Percentiles rank a stretch among this genome's conserved stretches.
Evolutionary conservation across 2,888 invertebrate species (phyloP).

Genomic region (Bombylius discolor): DNA sequence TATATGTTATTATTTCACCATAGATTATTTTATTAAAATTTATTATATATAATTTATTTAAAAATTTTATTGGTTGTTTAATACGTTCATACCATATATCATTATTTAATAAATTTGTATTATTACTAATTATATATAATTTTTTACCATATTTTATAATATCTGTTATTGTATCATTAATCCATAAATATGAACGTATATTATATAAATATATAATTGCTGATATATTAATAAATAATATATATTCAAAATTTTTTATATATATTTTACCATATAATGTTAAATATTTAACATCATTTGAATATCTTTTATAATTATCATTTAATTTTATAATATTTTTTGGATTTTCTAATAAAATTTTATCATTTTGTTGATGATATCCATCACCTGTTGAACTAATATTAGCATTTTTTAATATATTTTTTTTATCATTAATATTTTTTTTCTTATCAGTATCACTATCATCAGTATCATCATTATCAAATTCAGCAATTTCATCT

Average conservation of each 20-base stretch:
- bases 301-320: not conserved
- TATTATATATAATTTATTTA: constrained; percentile 9
- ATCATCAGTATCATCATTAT: not conserved
- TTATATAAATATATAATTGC: constrained; percentile 32
- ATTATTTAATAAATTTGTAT: constrained; percentile 6
- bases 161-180: constrained; percentile 28
- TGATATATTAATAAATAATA: constrained; percentile 31
- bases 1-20: constrained; percentile 19
- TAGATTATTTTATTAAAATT: constrained; percentile 21
- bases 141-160: constrained; percentile 30
- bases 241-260: constrained; percentile 27
- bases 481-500: not conserved
- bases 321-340: not conserved
- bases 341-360: not conserved
- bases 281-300: not conserved
- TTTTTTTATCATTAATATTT: not conserved
- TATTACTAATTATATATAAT: constrained; percentile 22
- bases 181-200: constrained; percentile 31
- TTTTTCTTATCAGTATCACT: not conserved
- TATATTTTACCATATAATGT: constrained; percentile 18
- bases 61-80: constrained; percentile 3
- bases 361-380: not conserved
- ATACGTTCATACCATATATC: constrained; percentile 10
- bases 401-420: not conserved
- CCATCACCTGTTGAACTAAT: too few relatives aligned